Evolutionary conservation across 2,797 vertebrate species (phyloP).

Genomic region (Macropodus opercularis): DNA sequence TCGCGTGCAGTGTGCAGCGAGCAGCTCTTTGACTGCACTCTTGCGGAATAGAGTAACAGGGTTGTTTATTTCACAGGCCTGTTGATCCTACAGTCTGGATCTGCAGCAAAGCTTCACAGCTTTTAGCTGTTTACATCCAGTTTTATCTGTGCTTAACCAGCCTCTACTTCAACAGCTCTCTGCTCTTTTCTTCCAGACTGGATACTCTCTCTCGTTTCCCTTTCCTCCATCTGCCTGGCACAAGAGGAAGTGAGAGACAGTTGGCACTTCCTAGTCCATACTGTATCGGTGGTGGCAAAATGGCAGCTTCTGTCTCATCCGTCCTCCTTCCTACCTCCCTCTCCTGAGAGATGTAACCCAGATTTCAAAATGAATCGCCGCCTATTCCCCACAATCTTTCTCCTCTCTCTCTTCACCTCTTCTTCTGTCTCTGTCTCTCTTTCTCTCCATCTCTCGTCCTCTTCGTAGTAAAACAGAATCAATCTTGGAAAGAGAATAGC

Average conservation of each 20-base stretch:
- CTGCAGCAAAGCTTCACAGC: slow-evolving; percentile 16
- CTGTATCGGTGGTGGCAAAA: slow-evolving; percentile 71
- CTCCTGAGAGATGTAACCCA: slow-evolving; percentile 87
- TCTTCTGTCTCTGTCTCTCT: slow-evolving; percentile 42
- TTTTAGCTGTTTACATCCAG: slow-evolving; percentile 22
- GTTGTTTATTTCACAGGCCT: slow-evolving; percentile 51
- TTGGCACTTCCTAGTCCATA: slow-evolving; percentile 53
- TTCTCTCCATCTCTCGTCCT: slow-evolving; percentile 65
- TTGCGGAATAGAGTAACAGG: slow-evolving; percentile 41
- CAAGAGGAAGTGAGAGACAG: slow-evolving; percentile 57
- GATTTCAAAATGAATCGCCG: slow-evolving; percentile 85
- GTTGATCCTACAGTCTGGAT: slow-evolving; percentile 46
- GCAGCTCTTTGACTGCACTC: slow-evolving; percentile 22
- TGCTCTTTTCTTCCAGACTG: slow-evolving; percentile 39
- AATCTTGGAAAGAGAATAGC: slow-evolving; percentile 85
- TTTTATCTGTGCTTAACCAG: slow-evolving; percentile 16
- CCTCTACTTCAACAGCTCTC: slow-evolving; percentile 9
- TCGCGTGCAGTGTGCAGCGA: slow-evolving; percentile 17
- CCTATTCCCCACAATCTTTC: slow-evolving; percentile 74
- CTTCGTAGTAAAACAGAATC: slow-evolving; percentile 79
- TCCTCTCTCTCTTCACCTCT: slow-evolving; percentile 48
- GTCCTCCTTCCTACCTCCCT: slow-evolving; percentile 73
- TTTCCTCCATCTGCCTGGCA: slow-evolving; percentile 46
- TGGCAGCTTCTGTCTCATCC: slow-evolving; percentile 72
- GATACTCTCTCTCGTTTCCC: slow-evolving; percentile 8